A percentile compares a stretch with the other conserved stretches of the same genome.
Conservation (phyloP, 2,797 vertebrate species). For the Octomys mimax region DNA sequence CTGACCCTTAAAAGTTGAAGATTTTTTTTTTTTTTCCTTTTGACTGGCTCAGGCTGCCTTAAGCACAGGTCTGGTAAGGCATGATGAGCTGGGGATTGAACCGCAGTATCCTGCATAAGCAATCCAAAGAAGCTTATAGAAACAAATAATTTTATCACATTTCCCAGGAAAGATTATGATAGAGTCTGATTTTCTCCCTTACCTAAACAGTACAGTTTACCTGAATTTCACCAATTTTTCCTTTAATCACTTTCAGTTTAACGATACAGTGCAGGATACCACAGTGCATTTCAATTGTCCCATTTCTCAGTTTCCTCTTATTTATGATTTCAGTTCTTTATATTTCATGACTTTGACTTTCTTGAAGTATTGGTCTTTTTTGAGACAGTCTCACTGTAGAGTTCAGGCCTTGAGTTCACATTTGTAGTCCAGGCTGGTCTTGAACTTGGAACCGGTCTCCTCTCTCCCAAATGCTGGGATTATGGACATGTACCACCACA, state of each 20-base stretch:
- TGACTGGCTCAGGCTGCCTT: no score
- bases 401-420: no score
- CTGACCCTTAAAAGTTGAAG: no score
- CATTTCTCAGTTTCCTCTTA: not conserved
- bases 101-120: no score
- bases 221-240: slow-evolving; percentile 40
- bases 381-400: no score
- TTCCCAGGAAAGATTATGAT: not conserved
- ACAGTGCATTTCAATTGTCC: slow-evolving; percentile 18
- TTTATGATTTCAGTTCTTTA: not conserved
- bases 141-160: not conserved
- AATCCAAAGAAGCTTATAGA: not conserved
- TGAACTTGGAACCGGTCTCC: no score
- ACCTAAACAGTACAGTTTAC: slow-evolving; percentile 19
- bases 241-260: slow-evolving; percentile 28
- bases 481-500: not conserved
- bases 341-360: not conserved
- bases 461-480: no score
- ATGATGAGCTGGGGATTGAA: no score
- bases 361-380: not conserved
- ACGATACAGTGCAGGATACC: not conserved
- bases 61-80: no score
- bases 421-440: no score
- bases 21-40: no score
- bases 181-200: not conserved